Evolutionary conservation across 1,140 invertebrate species (phyloP).

Genomic region (Bombus turneri): DNA sequence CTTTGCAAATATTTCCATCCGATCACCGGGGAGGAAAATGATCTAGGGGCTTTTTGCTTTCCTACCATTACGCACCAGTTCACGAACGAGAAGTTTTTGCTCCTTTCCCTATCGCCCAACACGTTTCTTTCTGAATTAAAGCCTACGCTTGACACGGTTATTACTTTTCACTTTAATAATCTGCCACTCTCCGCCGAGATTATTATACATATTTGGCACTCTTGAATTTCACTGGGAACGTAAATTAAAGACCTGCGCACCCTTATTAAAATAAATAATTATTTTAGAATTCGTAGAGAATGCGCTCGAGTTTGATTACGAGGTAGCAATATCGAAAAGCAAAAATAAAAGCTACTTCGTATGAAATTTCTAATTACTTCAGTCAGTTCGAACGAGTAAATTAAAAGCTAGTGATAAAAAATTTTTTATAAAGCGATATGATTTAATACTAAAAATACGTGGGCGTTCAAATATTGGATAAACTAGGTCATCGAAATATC

Average conservation of each 20-base stretch:
- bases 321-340: not conserved
- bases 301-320: not conserved
- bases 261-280: conserved; percentile 12
- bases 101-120: not conserved
- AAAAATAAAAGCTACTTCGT: no score
- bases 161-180: conserved; percentile 43
- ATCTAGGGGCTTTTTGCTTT: not conserved
- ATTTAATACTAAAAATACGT: not conserved
- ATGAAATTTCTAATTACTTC: not conserved
- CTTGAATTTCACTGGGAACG: not conserved
- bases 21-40: not conserved
- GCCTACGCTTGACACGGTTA: conserved; percentile 42
- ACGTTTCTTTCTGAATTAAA: conserved; percentile 18
- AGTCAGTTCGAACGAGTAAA: no score
- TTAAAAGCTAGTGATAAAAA: not conserved
- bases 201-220: conserved; percentile 10
- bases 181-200: not conserved
- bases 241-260: not conserved
- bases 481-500: conserved; percentile 13
- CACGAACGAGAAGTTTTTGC: not conserved
- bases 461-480: conserved; percentile 4
- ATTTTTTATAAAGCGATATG: not conserved
- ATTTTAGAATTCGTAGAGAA: not conserved
- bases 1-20: not conserved
- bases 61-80: not conserved